Percentiles rank a stretch among this genome's conserved stretches.
phyloP scores from a whole-genome alignment of 2,888 invertebrate genomes.

The Scrobipalpa atriplicella region DNA sequence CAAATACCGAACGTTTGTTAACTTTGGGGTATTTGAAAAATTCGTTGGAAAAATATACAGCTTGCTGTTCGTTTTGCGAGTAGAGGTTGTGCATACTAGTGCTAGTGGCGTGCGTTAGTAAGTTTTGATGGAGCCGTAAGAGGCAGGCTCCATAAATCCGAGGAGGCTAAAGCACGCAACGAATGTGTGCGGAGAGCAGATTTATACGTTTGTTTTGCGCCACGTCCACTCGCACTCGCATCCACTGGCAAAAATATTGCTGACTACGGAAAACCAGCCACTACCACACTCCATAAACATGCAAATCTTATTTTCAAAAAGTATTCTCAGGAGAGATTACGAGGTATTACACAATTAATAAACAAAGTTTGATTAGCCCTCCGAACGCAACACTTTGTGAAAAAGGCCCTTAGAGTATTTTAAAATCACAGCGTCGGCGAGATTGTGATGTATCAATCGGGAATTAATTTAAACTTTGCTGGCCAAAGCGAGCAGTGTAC shows the following conservation, averaged over 20 bases:
- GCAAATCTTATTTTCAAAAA: conserved; percentile 7
- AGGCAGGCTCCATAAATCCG: conserved; percentile 59
- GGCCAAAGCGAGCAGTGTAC: conserved; percentile 69
- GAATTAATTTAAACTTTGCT: conserved; percentile 80
- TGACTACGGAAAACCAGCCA: conserved; percentile 29
- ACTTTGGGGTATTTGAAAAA: neutral
- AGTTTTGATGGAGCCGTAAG: conserved; percentile 59
- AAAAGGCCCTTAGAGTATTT: conserved; percentile 58
- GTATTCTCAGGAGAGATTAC: neutral
- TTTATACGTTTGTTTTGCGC: conserved; percentile 65
- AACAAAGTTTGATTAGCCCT: conserved; percentile 38
- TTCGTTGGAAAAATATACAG: neutral
- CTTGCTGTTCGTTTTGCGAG: neutral
- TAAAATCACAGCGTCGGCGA: conserved; percentile 67
- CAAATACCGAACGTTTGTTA: neutral
- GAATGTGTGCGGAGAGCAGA: conserved; percentile 61
- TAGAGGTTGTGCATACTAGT: neutral
- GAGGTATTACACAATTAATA: conserved; percentile 1
- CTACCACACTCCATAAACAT: conserved; percentile 4
- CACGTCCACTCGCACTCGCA: conserved; percentile 48
- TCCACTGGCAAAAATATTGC: conserved; percentile 52
- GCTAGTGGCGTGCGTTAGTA: conserved; percentile 30
- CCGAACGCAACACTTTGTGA: conserved; percentile 42
- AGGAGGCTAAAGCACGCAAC: conserved; percentile 62
- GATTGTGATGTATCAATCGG: conserved; percentile 75